These are phyloP conservation scores for Aphrophora alni DNA, from an alignment of 2,888 invertebrate species.

Conservation along the genomic window DNA sequence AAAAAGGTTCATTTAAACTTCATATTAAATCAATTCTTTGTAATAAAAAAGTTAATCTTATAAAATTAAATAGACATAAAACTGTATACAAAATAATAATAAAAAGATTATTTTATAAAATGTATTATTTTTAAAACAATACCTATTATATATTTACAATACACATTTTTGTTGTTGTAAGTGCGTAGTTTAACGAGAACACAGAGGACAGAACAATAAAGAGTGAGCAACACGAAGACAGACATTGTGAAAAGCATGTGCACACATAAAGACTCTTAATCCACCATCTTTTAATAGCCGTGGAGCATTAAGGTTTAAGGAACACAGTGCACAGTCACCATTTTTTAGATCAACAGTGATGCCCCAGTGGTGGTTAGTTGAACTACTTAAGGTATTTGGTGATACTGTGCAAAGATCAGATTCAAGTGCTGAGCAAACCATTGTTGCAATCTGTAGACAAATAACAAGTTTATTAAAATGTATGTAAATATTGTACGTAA, in stretches of 20 bases:
- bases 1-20: no score
- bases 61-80: no score
- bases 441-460: slow-evolving; percentile 23
- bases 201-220: slow-evolving; percentile 29
- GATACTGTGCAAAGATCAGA: background rate
- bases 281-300: slow-evolving; percentile 67
- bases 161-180: no score
- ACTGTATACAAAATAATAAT: no score
- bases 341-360: slow-evolving; percentile 55
- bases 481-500: background rate
- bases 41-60: no score
- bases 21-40: no score
- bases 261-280: slow-evolving; percentile 67
- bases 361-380: slow-evolving; percentile 61
- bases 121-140: background rate
- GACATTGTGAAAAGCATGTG: slow-evolving; percentile 64
- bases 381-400: background rate
- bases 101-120: background rate
- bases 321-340: slow-evolving; percentile 57
- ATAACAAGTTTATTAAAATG: background rate
- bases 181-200: slow-evolving; percentile 21
- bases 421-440: slow-evolving; percentile 24
- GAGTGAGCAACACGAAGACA: slow-evolving; percentile 40
- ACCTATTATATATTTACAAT: no score
- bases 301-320: slow-evolving; percentile 65